phyloP scores from a whole-genome alignment of 2,113 vertebrate genomes.

The Petroica traversi region DNA sequence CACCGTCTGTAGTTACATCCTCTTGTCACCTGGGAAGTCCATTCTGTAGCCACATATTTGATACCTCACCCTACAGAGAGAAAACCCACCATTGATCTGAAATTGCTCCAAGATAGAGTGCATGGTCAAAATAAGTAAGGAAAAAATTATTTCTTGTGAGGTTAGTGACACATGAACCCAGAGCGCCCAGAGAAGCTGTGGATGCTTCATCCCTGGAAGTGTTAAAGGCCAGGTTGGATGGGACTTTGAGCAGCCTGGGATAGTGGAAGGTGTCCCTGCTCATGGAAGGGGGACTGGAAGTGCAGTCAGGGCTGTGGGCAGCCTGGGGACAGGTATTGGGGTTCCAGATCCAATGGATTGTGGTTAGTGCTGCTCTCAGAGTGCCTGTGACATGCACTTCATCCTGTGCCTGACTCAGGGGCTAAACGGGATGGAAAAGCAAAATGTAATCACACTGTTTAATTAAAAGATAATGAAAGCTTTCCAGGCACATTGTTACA shows the following conservation, averaged over 20 bases:
- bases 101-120: not conserved
- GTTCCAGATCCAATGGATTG: rapidly evolving
- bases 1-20: not conserved
- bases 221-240: not conserved
- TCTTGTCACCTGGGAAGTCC: not conserved
- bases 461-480: slow-evolving; percentile 46
- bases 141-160: not conserved
- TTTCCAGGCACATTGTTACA: not conserved
- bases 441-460: not conserved
- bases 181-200: not conserved
- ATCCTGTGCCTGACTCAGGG: not conserved
- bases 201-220: not conserved
- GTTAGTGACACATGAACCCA: rapidly evolving
- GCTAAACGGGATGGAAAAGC: not conserved
- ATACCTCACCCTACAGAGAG: not conserved
- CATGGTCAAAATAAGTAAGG: not conserved
- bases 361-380: not conserved
- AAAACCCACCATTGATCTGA: not conserved
- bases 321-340: not conserved
- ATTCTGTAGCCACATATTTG: not conserved
- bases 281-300: not conserved
- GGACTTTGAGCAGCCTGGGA: not conserved
- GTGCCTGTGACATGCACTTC: rapidly evolving
- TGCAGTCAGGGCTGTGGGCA: not conserved
- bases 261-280: not conserved